Evolutionary conservation across 2,888 invertebrate genomes (phyloP).

Genomic region (Polydrusus tereticollis): DNA sequence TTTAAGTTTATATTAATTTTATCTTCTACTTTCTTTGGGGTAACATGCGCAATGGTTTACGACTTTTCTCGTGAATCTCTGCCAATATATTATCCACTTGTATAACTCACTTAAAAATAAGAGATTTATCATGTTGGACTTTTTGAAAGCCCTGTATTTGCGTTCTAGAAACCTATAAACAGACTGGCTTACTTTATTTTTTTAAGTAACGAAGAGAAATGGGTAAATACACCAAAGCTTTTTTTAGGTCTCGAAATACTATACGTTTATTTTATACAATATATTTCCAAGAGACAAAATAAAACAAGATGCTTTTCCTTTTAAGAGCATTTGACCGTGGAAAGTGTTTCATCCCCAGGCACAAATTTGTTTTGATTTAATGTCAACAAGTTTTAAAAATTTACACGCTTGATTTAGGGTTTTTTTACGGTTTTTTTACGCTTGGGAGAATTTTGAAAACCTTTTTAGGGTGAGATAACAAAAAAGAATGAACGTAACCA

Average conservation of each 20-base stretch:
- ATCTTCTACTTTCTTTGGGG: too few species aligned
- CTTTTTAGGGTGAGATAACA: slow-evolving; percentile 2
- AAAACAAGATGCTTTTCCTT: neutral
- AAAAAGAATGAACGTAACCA: neutral
- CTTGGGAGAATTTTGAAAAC: neutral
- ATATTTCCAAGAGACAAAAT: slow-evolving; percentile 3
- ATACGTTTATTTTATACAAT: neutral
- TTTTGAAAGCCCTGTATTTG: too few species aligned
- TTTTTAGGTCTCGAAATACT: neutral
- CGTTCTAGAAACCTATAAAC: too few species aligned
- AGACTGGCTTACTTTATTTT: too few species aligned
- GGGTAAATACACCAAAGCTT: neutral
- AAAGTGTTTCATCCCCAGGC: slow-evolving; percentile 4
- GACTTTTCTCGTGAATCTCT: too few species aligned
- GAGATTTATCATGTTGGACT: too few species aligned
- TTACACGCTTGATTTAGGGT: slow-evolving; percentile 22
- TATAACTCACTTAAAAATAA: too few species aligned
- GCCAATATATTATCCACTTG: too few species aligned
- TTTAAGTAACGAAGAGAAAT: neutral
- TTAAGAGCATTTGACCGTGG: slow-evolving; percentile 31
- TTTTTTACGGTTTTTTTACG: slow-evolving; percentile 20
- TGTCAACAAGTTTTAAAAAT: slow-evolving; percentile 39
- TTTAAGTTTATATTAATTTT: too few species aligned
- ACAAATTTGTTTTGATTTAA: slow-evolving; percentile 40
- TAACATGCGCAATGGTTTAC: too few species aligned